Conservation (phyloP, 37 sponge, comb jelly and placozoan species). For the Tethya wilhelma region DNA sequence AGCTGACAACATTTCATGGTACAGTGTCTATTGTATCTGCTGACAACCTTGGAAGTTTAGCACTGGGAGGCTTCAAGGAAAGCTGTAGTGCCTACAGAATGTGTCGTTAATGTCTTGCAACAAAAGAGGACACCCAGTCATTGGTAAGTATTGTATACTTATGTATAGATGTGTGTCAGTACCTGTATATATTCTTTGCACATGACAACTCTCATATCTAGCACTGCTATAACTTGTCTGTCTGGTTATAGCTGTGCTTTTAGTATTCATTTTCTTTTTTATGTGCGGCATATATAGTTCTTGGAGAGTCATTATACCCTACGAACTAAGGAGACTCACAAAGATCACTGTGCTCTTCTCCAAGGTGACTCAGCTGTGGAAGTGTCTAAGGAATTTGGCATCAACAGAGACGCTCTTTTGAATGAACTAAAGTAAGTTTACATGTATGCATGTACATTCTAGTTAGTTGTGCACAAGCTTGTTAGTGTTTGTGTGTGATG, state of each 20-base stretch:
- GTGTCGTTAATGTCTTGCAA: conserved; percentile 56
- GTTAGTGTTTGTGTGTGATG: no score
- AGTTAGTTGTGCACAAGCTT: no score
- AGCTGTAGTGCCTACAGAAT: conserved; percentile 31
- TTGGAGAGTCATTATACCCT: background rate
- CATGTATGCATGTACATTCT: no score
- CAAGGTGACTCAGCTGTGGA: conserved; percentile 10
- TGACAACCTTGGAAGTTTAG: conserved; percentile 39
- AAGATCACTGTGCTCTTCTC: conserved; percentile 13
- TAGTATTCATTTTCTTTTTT: no score
- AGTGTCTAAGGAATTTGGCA: conserved; percentile 25
- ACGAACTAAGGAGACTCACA: background rate
- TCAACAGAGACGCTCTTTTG: conserved; percentile 13
- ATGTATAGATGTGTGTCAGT: no score
- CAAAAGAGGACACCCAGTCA: conserved; percentile 2
- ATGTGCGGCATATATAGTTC: no score
- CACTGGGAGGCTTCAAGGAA: conserved; percentile 59
- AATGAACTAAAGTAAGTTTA: no score
- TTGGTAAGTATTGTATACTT: conserved; percentile 15
- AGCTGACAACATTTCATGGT: conserved; percentile 14
- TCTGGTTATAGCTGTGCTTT: no score
- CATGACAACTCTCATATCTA: no score
- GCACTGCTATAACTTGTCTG: no score
- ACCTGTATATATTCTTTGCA: no score
- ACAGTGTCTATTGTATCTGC: conserved; percentile 45